Percentiles rank a stretch among this genome's conserved stretches.
These are phyloP conservation scores for Melanchra persicariae DNA, from an alignment of 2,888 invertebrate species.

Conservation along the genomic window DNA sequence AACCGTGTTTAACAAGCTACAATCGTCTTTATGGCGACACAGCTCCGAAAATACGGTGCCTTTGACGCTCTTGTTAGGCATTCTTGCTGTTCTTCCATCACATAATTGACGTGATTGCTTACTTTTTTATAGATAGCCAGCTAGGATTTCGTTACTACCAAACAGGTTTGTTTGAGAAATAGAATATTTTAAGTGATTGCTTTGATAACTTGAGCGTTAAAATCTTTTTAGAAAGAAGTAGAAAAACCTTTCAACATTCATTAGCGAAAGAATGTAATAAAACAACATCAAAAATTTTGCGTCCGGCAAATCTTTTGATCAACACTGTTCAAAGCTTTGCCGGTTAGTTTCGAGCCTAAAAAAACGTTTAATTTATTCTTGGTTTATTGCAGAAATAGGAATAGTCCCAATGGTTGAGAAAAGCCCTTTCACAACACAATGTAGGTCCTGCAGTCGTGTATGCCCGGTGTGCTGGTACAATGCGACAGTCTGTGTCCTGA, in stretches of 20 bases:
- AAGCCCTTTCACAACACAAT: background rate
- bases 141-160: slow-evolving; percentile 31
- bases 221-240: background rate
- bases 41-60: slow-evolving; percentile 42
- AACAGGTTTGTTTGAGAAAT: slow-evolving; percentile 53
- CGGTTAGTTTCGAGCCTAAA: background rate
- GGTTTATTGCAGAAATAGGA: background rate
- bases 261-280: background rate
- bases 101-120: slow-evolving; percentile 45
- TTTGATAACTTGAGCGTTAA: slow-evolving; percentile 9
- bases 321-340: background rate
- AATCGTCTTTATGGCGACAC: slow-evolving; percentile 48
- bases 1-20: slow-evolving; percentile 68
- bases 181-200: background rate
- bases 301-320: background rate
- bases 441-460: background rate
- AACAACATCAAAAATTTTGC: background rate
- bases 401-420: background rate
- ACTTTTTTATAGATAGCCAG: slow-evolving; percentile 42
- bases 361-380: no score
- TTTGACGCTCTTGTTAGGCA: slow-evolving; percentile 49
- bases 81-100: slow-evolving; percentile 44
- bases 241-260: slow-evolving; percentile 2
- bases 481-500: background rate
- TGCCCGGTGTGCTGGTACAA: background rate